Conservation (phyloP, 2,113 vertebrate genomes). For the Pterocles burchelli region DNA sequence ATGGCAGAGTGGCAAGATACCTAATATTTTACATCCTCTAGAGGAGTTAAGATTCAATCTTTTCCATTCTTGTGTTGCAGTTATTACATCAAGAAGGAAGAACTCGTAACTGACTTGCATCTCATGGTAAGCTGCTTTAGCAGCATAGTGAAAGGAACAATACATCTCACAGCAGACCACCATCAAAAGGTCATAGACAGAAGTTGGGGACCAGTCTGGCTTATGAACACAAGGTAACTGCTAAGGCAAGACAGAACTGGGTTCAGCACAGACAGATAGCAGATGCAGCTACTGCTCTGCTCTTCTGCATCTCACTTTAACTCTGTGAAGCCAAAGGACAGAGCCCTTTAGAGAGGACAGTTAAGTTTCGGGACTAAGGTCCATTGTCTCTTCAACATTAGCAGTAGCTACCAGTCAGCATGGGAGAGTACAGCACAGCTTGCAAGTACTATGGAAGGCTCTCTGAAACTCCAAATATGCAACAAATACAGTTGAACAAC, state of each 20-base stretch:
- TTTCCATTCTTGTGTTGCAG: background rate
- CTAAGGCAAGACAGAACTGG: background rate
- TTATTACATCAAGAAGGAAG: background rate
- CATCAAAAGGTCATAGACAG: background rate
- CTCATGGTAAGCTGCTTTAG: background rate
- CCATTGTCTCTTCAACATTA: fast-evolving
- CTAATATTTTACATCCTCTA: background rate
- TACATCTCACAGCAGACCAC: background rate
- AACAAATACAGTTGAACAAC: background rate
- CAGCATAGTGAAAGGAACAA: background rate
- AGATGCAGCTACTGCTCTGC: background rate
- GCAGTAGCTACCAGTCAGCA: background rate
- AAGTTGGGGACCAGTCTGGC: background rate
- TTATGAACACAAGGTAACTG: background rate
- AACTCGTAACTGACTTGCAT: background rate
- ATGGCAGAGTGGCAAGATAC: fast-evolving
- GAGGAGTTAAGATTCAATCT: background rate
- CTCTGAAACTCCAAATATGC: background rate
- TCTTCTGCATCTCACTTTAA: background rate
- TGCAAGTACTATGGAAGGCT: background rate
- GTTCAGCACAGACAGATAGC: background rate
- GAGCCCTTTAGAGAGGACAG: background rate
- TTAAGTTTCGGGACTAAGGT: background rate
- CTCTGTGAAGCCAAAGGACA: background rate
- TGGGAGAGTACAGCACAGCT: background rate